These are phyloP conservation scores for Hypsibius dujardini DNA, from an alignment of 1,140 invertebrate genomes.

Conservation along the genomic window DNA sequence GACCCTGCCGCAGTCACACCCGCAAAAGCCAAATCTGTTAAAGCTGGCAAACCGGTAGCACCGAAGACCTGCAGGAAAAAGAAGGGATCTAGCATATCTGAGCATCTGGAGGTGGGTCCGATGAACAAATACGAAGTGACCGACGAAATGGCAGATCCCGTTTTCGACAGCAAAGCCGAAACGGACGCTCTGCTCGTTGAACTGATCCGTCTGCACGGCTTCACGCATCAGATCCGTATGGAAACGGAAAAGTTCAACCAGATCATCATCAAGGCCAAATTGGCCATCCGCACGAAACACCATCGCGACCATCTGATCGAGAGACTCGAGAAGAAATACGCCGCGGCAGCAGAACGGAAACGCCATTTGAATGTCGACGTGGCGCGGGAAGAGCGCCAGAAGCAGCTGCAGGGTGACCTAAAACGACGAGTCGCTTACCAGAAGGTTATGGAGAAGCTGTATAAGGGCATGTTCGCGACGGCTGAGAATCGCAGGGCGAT, in stretches of 20 bases:
- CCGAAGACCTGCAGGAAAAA: too few relatives aligned
- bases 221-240: not conserved
- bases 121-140: not conserved
- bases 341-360: not conserved
- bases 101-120: too few relatives aligned
- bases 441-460: not conserved
- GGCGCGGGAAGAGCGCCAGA: not conserved
- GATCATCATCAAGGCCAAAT: not conserved
- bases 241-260: not conserved
- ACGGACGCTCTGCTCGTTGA: not conserved
- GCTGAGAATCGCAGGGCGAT: not conserved
- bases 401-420: not conserved
- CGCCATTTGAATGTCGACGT: not conserved
- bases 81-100: too few relatives aligned
- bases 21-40: too few relatives aligned
- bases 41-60: too few relatives aligned
- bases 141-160: not conserved
- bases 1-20: too few relatives aligned
- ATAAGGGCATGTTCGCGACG: not conserved
- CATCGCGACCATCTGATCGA: not conserved
- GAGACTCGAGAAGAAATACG: not conserved
- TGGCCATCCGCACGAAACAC: not conserved
- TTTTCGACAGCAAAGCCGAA: not conserved
- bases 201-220: not conserved
- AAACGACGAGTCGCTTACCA: not conserved